Percentiles rank a stretch among this genome's conserved stretches.
Conservation (phyloP, 2,113 vertebrate species). For the Gopherus evgoodei region DNA sequence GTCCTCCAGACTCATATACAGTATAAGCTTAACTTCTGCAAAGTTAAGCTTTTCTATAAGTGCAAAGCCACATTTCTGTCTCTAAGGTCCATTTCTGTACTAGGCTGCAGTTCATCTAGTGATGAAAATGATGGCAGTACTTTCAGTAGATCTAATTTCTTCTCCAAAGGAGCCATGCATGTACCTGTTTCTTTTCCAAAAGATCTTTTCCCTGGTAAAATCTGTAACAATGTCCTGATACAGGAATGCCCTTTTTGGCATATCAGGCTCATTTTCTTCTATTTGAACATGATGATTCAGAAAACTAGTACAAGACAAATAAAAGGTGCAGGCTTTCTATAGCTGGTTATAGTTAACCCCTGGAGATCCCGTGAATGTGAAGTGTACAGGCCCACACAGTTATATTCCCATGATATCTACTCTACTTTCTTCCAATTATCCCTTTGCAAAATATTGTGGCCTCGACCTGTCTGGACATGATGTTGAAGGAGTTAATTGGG, state of each 20-base stretch:
- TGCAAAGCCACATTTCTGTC: background rate
- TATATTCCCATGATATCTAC: background rate
- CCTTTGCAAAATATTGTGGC: background rate
- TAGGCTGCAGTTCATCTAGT: rapidly evolving
- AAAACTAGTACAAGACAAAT: conserved; percentile 47
- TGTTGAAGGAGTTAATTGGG: background rate
- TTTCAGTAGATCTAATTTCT: background rate
- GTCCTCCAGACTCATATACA: background rate
- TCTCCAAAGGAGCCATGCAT: background rate
- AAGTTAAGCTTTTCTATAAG: background rate
- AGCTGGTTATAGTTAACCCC: conserved; percentile 56
- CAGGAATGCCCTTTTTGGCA: conserved; percentile 15
- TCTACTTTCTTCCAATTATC: rapidly evolving
- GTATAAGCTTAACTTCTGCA: background rate
- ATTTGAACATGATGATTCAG: conserved; percentile 64
- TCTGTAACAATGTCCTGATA: background rate
- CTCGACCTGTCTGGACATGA: rapidly evolving
- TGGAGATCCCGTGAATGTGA: background rate
- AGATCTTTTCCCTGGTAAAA: background rate
- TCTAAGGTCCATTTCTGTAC: background rate
- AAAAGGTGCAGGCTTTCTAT: background rate
- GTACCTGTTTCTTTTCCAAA: background rate
- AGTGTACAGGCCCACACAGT: rapidly evolving
- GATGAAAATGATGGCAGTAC: background rate
- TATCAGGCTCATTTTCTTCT: background rate